phyloP scores from a whole-genome alignment of 2,888 invertebrate genomes.

The Dioctria linearis region DNA sequence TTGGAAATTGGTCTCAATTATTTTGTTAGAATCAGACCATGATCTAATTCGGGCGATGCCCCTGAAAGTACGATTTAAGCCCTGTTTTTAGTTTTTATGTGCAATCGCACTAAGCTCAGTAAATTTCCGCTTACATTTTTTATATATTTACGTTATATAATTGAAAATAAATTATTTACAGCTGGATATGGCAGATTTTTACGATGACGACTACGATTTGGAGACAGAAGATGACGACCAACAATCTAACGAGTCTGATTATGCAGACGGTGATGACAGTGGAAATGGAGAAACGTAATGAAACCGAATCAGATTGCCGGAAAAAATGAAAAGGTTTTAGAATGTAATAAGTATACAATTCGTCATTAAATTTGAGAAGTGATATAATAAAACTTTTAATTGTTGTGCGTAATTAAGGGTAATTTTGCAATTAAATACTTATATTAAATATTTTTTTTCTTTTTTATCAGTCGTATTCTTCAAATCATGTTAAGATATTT shows the following conservation, averaged over 20 bases:
- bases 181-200: slow-evolving; percentile 95
- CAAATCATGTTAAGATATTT: slow-evolving; percentile 24
- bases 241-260: slow-evolving; percentile 79
- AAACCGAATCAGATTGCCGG: neutral
- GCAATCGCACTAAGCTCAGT: neutral
- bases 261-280: slow-evolving; percentile 88
- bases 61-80: too few relatives aligned
- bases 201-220: slow-evolving; percentile 94
- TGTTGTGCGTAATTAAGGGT: slow-evolving; percentile 44
- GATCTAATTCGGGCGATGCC: too few relatives aligned
- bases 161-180: slow-evolving; percentile 64
- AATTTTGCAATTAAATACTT: slow-evolving; percentile 32
- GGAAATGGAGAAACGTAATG: slow-evolving; percentile 86
- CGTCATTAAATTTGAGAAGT: slow-evolving; percentile 44
- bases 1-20: too few relatives aligned
- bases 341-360: slow-evolving; percentile 41
- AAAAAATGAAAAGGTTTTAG: slow-evolving; percentile 27
- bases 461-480: slow-evolving; percentile 18
- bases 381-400: slow-evolving; percentile 42
- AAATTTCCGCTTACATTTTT: neutral
- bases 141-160: neutral
- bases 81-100: too few relatives aligned
- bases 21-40: too few relatives aligned
- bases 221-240: slow-evolving; percentile 80
- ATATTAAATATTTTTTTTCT: slow-evolving; percentile 4